Base-by-base conservation (phyloP, 2,113 vertebrate genomes). In the Plecturocebus donacophilus region DNA sequence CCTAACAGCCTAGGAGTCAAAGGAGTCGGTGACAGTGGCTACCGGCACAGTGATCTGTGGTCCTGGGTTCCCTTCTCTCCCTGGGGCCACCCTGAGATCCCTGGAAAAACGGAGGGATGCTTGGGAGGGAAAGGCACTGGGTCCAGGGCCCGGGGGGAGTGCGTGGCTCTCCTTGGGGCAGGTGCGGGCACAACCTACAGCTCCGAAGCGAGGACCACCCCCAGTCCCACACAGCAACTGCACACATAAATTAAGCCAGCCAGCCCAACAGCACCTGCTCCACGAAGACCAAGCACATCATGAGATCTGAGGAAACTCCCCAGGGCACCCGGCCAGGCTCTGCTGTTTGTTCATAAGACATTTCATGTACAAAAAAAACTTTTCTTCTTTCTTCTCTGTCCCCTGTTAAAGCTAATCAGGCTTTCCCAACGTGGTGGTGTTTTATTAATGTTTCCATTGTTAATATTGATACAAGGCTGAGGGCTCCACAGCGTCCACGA, bases 401-500 rank as follows among this genome's bases (percentile, higher is more conserved):
- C 84, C 61, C 6, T 16, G 2, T 52, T 92, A 49, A 90, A 42
- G 76, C 27, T 1, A 42, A 58, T 3, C 35, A 0, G 47, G 88
- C 87, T 84, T 52, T 70, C 64, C 40, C 35, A 45, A 32, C 0
- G 8, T 2, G 5, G 42, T 5, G 8, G 9, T 1, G n/a, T 68
- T 1, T 58, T 27, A 64, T 16, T 77, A 92, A 0, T 2, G 30
- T 77, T 92, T 73, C 10, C 1, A 87, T 25, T 0, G 0, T 66
- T 30, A 42, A 85, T 19, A 68, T 68, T 42, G 54, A 58, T 0
- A 38, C 25, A n/a, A 90, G 86, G 45, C 32, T 16, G 14, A 38
- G 95, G 92, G 12, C 23, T 10, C 92, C 56, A 71, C 3, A 35
- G 97, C 82, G 83, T 77, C 96, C n/a, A 16, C 68, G 90, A 92